phyloP scores from a whole-genome alignment of 2,888 invertebrate genomes.

The Caenorhabditis auriculariae region DNA sequence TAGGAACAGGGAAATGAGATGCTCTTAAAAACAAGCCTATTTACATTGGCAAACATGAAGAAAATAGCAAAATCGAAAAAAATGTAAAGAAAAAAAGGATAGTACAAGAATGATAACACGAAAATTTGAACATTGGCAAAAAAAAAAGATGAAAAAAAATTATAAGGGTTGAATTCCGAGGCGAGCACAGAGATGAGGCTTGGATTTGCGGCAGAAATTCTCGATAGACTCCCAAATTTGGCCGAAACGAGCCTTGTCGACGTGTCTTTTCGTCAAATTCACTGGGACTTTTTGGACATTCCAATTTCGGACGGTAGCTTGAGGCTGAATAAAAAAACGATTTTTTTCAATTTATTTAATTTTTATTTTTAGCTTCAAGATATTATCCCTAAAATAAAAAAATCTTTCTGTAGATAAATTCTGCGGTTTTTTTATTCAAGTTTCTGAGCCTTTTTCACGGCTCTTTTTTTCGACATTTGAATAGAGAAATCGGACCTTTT shows the following conservation, averaged over 20 bases:
- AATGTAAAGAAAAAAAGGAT: conserved; percentile 1
- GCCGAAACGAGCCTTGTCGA: conserved; percentile 91
- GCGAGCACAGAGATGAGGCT: conserved; percentile 76
- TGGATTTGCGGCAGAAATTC: conserved; percentile 85
- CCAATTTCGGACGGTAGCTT: conserved; percentile 93
- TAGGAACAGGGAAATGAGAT: too few relatives aligned
- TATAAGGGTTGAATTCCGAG: conserved; percentile 13
- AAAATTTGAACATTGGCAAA: not conserved
- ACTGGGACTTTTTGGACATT: conserved; percentile 89
- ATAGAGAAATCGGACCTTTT: too few relatives aligned
- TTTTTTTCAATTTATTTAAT: too few relatives aligned
- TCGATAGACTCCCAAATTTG: conserved; percentile 96
- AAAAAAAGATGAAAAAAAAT: not conserved
- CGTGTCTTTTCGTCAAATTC: conserved; percentile 88
- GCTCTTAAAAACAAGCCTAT: too few relatives aligned
- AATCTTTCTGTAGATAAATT: too few relatives aligned
- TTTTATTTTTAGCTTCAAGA: too few relatives aligned
- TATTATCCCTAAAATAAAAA: too few relatives aligned
- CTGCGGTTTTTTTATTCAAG: too few relatives aligned
- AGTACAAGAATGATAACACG: conserved; percentile 3
- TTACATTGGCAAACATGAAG: too few relatives aligned
- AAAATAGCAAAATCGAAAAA: too few relatives aligned
- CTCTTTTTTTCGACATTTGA: too few relatives aligned
- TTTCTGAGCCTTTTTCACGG: too few relatives aligned
- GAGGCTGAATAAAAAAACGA: conserved; percentile 68